These are phyloP conservation scores for Botrylloides violaceus DNA, from an alignment of 23 tunicate genomes.

Conservation along the genomic window DNA sequence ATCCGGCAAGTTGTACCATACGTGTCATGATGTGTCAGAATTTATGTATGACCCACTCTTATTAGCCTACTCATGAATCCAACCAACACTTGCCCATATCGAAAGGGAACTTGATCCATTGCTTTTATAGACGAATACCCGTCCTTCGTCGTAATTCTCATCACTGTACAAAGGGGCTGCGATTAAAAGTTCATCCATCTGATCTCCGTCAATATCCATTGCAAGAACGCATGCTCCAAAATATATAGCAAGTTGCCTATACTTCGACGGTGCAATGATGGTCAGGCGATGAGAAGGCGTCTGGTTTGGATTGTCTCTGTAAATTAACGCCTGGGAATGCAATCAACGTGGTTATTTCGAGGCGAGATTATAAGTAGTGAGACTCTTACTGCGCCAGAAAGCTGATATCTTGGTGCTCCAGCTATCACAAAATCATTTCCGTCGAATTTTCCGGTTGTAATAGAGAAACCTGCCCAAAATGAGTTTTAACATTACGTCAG, in stretches of 20 bases:
- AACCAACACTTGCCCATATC: constrained; percentile 1
- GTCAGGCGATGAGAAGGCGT: too few relatives aligned
- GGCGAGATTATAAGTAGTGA: too few relatives aligned
- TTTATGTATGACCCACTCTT: too few relatives aligned
- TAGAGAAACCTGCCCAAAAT: background rate
- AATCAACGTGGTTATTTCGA: too few relatives aligned
- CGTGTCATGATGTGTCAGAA: too few relatives aligned
- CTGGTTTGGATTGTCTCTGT: too few relatives aligned
- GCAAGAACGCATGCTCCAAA: constrained; percentile 56
- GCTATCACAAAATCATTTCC: background rate
- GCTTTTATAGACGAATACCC: constrained; percentile 55
- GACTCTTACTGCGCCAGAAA: background rate
- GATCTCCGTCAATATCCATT: constrained; percentile 55
- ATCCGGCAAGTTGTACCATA: too few relatives aligned
- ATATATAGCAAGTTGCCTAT: background rate
- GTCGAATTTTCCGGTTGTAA: background rate
- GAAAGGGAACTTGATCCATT: background rate
- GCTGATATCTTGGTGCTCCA: background rate
- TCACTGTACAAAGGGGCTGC: constrained; percentile 47
- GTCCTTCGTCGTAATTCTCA: constrained; percentile 51
- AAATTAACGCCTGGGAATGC: too few relatives aligned
- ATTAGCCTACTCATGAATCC: too few relatives aligned
- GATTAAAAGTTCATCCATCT: constrained; percentile 53
- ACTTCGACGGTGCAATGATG: too few relatives aligned
- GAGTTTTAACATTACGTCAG: too few relatives aligned